These are phyloP conservation scores for Glaucopsyche alexis DNA, from an alignment of 2,888 invertebrate species.

Conservation along the genomic window DNA sequence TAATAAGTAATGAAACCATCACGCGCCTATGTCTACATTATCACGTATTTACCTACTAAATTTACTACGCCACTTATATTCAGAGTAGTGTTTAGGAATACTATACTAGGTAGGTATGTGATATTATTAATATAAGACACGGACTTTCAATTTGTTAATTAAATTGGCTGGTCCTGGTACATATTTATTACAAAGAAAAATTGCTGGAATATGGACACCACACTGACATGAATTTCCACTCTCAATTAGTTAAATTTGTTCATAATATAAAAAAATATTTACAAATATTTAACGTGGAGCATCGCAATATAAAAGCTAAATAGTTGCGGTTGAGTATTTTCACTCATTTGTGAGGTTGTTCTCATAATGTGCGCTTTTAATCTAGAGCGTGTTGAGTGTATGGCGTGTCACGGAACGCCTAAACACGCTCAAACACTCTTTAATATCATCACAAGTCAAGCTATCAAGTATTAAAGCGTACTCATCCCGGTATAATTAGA, in stretches of 20 bases:
- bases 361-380: conserved; percentile 17
- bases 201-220: neutral
- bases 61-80: neutral
- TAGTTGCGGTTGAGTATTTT: conserved; percentile 11
- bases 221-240: conserved; percentile 5
- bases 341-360: conserved; percentile 13
- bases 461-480: conserved; percentile 26
- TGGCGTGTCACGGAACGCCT: neutral
- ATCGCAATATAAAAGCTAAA: conserved; percentile 3
- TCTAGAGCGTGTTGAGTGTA: conserved; percentile 20
- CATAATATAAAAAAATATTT: neutral
- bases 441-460: conserved; percentile 15
- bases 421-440: conserved; percentile 9
- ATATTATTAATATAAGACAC: too few relatives aligned
- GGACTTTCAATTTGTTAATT: too few relatives aligned
- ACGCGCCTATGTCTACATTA: conserved; percentile 43
- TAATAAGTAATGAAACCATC: conserved; percentile 37
- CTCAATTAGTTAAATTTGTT: neutral
- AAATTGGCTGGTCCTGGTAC: too few relatives aligned
- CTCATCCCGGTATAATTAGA: conserved; percentile 33
- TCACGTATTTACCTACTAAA: conserved; percentile 36
- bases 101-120: too few relatives aligned
- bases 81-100: neutral
- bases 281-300: neutral
- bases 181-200: neutral